Conservation (phyloP, 2,797 vertebrate genomes). For the Mustela erminea region DNA sequence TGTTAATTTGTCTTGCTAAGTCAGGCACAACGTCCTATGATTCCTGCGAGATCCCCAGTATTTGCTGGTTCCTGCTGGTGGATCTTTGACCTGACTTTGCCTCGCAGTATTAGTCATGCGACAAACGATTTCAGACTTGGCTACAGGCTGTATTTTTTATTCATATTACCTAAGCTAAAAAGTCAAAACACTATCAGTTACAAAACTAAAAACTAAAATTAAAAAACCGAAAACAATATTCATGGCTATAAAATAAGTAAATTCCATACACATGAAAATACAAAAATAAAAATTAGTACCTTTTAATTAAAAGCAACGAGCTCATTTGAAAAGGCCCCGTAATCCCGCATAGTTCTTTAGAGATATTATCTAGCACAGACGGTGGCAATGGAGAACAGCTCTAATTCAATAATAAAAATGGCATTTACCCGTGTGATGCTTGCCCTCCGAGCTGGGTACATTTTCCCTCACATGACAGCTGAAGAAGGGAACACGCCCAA, state of each 20-base stretch:
- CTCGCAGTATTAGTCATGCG: not conserved
- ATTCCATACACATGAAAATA: not conserved
- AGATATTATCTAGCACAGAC: not conserved
- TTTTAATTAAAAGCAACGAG: not conserved
- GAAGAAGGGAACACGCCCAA: not conserved
- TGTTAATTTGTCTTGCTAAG: slow-evolving; percentile 17
- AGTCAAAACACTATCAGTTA: slow-evolving; percentile 10
- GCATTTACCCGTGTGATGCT: not conserved
- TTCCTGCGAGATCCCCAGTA: not conserved
- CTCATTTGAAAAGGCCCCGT: not conserved
- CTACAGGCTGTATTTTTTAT: slow-evolving; percentile 8
- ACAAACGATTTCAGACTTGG: not conserved
- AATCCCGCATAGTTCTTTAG: not conserved
- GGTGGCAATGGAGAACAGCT: not conserved
- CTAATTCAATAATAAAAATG: not conserved
- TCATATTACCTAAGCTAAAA: not conserved
- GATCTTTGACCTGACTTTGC: not conserved
- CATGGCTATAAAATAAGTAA: slow-evolving; percentile 3
- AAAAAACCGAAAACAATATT: slow-evolving; percentile 41
- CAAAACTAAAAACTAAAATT: not conserved
- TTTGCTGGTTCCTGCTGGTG: not conserved
- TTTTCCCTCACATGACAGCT: not conserved
- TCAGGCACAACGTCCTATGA: not conserved
- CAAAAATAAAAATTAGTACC: not conserved
- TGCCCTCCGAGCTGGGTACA: not conserved